phyloP scores from a whole-genome alignment of 2,888 invertebrate genomes.

The Drosophila cognata region DNA sequence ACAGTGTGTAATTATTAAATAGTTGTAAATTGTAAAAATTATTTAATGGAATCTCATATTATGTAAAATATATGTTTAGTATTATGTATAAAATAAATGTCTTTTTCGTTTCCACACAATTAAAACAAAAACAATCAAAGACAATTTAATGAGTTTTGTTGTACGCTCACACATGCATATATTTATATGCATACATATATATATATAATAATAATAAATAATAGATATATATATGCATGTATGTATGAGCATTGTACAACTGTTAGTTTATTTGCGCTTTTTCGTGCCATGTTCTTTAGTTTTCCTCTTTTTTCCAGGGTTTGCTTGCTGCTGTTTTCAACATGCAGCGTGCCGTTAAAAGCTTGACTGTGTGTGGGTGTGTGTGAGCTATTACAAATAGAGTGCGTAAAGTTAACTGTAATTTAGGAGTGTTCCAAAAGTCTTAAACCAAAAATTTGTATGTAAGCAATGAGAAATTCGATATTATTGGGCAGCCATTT shows the following conservation, averaged over 20 bases:
- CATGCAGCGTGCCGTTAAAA: slow-evolving; percentile 3
- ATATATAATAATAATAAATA: not conserved
- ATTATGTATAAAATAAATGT: slow-evolving; percentile 63
- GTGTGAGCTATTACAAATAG: not conserved
- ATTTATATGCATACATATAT: not conserved
- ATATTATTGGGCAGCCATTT: slow-evolving; percentile 10
- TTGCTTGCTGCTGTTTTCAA: not conserved
- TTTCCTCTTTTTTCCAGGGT: slow-evolving; percentile 6
- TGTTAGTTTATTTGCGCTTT: slow-evolving; percentile 22
- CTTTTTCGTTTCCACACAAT: slow-evolving; percentile 56
- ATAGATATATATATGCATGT: not conserved
- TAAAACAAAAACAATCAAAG: not conserved
- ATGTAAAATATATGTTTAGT: slow-evolving; percentile 20
- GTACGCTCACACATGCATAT: slow-evolving; percentile 7
- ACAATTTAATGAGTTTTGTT: slow-evolving; percentile 12
- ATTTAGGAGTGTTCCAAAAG: slow-evolving; percentile 18
- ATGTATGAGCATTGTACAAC: not conserved
- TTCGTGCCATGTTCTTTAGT: slow-evolving; percentile 12
- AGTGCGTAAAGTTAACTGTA: not conserved
- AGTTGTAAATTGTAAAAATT: slow-evolving; percentile 38
- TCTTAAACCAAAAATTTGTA: not conserved
- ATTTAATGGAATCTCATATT: slow-evolving; percentile 56
- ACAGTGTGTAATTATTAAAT: slow-evolving; percentile 53
- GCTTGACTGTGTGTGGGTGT: slow-evolving; percentile 22
- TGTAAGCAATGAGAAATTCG: slow-evolving; percentile 27